Evolutionary conservation across 2,113 vertebrate species (phyloP), one percentile per base, ranked within the genome.

Genomic region (Chiloscyllium plagiosum): DNA sequence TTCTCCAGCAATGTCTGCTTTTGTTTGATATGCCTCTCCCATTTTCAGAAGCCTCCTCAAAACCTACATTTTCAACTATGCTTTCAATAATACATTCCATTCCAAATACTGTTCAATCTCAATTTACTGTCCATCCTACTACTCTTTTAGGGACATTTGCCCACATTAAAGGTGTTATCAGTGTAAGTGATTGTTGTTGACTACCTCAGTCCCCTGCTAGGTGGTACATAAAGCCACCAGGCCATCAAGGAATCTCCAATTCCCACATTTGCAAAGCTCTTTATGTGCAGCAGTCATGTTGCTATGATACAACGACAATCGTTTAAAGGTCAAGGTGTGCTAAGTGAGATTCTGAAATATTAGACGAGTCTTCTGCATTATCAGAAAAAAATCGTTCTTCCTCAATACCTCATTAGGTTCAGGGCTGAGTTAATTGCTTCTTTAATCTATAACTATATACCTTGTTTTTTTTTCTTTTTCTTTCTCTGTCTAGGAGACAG

Each of bases 251-350:
- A 93, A 68, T 66, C 89, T 93, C 20, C 17, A 66, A 93, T 93
- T 66, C 19, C 89, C 61, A 93, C 29, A 65, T 65, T 66, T 92
- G 89, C 65, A 66, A 92, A 92, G 89, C 89, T 92, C 56, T 92
- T 65, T 37, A 61, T n/a, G 13, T n/a, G 15, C 61, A 22, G 33
- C 89, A 65, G 61, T 37, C 89, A 66, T 66, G 89, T 93, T 93
- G 89, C 89, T 93, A 93, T 93, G 89, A 66, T 93, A 93, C 89
- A 92, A 92, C n/a, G 89, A 93, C 89, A 93, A 93, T 93, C 61
- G 19, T 93, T 93, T 37, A 93, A 93, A 93, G 89, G 89, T 93
- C 89, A 93, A 93, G 89, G 66, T 93, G 89, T 37, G 61, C 61
- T 93, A 93, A 93, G 89, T 93, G 89, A 68, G 89, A 93, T 93